Percentiles rank a stretch among this genome's conserved stretches.
Conservation (phyloP, 37 sponge, comb jelly and placozoan genomes). For the Diacarnus erythraeanus region DNA sequence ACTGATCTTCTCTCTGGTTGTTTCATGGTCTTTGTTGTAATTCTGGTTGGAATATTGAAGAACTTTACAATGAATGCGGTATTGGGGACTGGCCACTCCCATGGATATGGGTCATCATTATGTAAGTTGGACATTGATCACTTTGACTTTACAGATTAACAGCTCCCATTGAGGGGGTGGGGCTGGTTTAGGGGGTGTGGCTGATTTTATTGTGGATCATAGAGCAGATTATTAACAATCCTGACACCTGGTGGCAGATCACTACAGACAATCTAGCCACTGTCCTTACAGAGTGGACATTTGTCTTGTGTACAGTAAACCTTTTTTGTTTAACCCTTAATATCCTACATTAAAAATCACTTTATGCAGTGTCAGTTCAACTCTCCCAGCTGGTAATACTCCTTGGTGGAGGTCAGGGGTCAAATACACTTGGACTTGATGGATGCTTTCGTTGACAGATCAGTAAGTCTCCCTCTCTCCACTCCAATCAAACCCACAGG, state of each 20-base stretch:
- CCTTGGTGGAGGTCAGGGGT: conserved; percentile 97
- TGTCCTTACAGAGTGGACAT: conserved; percentile 94
- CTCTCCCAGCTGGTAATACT: conserved; percentile 91
- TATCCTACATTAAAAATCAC: too few species aligned
- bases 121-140: conserved; percentile 74
- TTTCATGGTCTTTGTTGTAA: conserved; percentile 52
- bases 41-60: conserved; percentile 43
- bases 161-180: too few species aligned
- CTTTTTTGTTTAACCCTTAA: neutral
- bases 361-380: conserved; percentile 75
- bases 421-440: conserved; percentile 95
- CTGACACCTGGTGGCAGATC: conserved; percentile 46
- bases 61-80: conserved; percentile 69
- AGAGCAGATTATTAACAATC: conserved; percentile 33
- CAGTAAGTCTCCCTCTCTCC: too few species aligned
- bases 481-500: too few species aligned
- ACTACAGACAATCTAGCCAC: conserved; percentile 68
- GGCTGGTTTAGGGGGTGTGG: conserved; percentile 43
- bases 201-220: too few species aligned
- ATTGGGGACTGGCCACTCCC: conserved; percentile 83
- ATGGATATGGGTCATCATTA: conserved; percentile 65
- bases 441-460: conserved; percentile 94
- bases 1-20: conserved; percentile 68
- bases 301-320: conserved; percentile 73
- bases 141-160: too few species aligned